Evolutionary conservation across 2,797 vertebrate genomes (phyloP).

Genomic region (Chloroceryle amazona): DNA sequence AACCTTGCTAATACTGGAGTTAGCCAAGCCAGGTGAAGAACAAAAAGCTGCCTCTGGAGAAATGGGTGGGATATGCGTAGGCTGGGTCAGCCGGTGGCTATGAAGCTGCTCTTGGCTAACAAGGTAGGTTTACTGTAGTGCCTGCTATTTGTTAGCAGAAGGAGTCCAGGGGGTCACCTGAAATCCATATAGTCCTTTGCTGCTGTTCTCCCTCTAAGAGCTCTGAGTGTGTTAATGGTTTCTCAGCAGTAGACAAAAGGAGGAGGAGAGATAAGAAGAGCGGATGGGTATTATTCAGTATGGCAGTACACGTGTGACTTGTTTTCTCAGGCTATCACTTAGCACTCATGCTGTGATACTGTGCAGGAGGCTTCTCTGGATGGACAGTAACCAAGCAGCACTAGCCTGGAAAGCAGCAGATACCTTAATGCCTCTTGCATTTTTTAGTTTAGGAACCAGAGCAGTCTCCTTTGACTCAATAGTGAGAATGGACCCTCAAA

Average conservation of each 20-base stretch:
- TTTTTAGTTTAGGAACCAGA: neutral
- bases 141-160: neutral
- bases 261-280: slow-evolving; percentile 26
- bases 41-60: neutral
- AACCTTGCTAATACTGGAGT: neutral
- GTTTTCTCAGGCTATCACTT: slow-evolving; percentile 47
- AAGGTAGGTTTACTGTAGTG: neutral
- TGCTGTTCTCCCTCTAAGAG: neutral
- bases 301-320: slow-evolving; percentile 17
- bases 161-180: slow-evolving; percentile 14
- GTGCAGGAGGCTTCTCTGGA: slow-evolving; percentile 12
- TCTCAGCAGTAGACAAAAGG: slow-evolving; percentile 1
- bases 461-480: neutral
- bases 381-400: neutral
- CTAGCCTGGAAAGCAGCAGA: neutral
- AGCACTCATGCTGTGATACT: neutral
- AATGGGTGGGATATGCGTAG: rapidly evolving
- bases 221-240: slow-evolving; percentile 22
- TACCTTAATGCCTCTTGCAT: neutral
- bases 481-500: neutral
- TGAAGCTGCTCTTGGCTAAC: neutral
- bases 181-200: neutral
- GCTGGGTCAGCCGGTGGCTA: neutral
- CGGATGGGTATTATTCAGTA: neutral
- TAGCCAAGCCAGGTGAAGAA: neutral